These are phyloP conservation scores for Sylvilagus floridanus DNA, from an alignment of 2,797 vertebrate species.

Conservation along the genomic window DNA sequence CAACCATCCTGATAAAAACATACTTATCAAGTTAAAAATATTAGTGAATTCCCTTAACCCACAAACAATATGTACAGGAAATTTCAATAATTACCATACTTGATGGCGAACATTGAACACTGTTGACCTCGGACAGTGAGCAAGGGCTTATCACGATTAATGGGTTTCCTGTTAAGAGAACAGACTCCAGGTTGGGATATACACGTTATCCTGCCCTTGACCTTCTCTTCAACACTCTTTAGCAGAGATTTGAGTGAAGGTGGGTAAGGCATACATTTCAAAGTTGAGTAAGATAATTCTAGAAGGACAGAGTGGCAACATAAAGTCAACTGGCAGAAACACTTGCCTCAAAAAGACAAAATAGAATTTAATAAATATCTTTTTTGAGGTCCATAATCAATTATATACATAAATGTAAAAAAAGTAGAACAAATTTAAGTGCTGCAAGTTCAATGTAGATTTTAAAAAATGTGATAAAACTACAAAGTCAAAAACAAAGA, in stretches of 20 bases:
- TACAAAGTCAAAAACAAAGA: not conserved
- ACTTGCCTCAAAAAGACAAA: not conserved
- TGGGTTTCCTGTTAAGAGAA: not conserved
- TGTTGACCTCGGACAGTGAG: not conserved
- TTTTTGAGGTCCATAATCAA: not conserved
- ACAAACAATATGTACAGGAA: not conserved
- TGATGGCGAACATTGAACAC: not conserved
- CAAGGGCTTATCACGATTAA: not conserved
- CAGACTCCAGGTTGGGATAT: not conserved
- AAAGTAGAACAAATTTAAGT: not conserved
- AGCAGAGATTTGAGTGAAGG: slow-evolving; percentile 1
- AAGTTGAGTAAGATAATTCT: not conserved
- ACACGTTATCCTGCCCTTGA: not conserved
- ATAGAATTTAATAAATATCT: not conserved
- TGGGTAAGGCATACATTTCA: not conserved
- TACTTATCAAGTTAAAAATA: not conserved
- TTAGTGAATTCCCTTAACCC: not conserved
- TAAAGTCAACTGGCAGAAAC: not conserved
- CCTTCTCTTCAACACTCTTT: not conserved
- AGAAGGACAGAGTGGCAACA: not conserved
- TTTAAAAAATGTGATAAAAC: not conserved
- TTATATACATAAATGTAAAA: not conserved
- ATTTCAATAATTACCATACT: not conserved
- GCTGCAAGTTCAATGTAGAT: not conserved
- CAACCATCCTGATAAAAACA: not conserved